Conservation (phyloP, 2,113 vertebrate species). For the Felis catus region DNA sequence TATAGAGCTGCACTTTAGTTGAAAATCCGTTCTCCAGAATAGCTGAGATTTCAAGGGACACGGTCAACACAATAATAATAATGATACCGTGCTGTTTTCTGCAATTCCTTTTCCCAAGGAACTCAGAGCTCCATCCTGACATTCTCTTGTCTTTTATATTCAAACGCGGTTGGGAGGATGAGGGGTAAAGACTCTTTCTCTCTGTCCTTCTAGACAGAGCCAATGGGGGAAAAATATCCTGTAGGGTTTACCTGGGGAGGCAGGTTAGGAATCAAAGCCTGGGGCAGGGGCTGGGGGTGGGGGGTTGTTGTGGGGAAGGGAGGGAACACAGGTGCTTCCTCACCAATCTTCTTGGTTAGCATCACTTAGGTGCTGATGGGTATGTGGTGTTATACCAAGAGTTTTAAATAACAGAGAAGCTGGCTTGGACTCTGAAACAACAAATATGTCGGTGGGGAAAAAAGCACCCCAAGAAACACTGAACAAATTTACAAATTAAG, state of each 20-base stretch:
- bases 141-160: slow-evolving; percentile 24
- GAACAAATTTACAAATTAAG: neutral
- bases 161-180: neutral
- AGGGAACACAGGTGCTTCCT: neutral
- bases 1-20: slow-evolving; percentile 51
- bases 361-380: neutral
- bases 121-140: neutral
- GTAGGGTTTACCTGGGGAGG: neutral
- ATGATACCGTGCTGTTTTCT: slow-evolving; percentile 48
- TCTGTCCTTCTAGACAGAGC: neutral
- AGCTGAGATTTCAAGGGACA: slow-evolving; percentile 63
- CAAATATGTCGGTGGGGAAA: neutral
- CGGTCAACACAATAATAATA: slow-evolving; percentile 48
- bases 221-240: neutral
- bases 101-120: slow-evolving; percentile 2
- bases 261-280: neutral
- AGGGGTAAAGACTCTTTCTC: neutral
- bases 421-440: neutral
- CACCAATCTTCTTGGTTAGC: neutral
- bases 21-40: slow-evolving; percentile 63
- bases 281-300: too few relatives aligned
- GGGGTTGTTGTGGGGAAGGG: too few relatives aligned
- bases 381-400: neutral
- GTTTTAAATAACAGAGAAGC: neutral
- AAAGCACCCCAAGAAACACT: neutral